Evolutionary conservation across 2,888 invertebrate genomes (phyloP).

Genomic region (Venustoraphidia nigricollis): DNA sequence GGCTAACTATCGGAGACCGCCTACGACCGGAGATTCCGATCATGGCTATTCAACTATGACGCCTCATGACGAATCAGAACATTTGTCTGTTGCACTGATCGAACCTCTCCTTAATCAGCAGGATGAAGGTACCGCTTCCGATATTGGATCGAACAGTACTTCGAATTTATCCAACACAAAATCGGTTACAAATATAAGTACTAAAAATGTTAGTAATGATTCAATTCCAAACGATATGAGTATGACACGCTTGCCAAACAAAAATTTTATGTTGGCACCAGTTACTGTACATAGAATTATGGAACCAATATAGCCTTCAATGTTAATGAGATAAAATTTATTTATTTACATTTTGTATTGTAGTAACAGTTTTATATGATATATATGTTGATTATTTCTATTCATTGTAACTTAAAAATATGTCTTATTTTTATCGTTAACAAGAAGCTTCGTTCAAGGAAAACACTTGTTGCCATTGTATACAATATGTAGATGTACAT

Average conservation of each 20-base stretch:
- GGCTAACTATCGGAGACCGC: conserved; percentile 61
- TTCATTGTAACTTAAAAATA: background rate
- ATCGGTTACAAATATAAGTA: conserved; percentile 13
- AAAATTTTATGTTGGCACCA: conserved; percentile 61
- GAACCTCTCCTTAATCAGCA: conserved; percentile 41
- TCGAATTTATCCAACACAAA: conserved; percentile 26
- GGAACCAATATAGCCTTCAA: conserved; percentile 48
- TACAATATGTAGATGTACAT: too few relatives aligned
- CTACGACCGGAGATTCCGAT: conserved; percentile 70
- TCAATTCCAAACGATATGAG: conserved; percentile 8
- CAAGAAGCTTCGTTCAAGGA: background rate
- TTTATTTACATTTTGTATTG: background rate
- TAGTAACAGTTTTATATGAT: background rate
- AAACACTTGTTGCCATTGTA: background rate
- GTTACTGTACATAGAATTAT: conserved; percentile 80
- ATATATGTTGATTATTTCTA: background rate
- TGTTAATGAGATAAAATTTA: too few relatives aligned
- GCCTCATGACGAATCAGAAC: conserved; percentile 78
- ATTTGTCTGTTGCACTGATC: conserved; percentile 57
- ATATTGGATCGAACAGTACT: conserved; percentile 37
- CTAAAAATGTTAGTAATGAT: conserved; percentile 23
- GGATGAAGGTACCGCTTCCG: conserved; percentile 40
- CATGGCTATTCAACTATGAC: conserved; percentile 93
- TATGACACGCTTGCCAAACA: conserved; percentile 22
- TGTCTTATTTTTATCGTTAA: background rate